Evolutionary conservation across 2,113 vertebrate genomes (phyloP), one percentile per base, ranked within the genome.

Genomic region (Takifugu bimaculatus): DNA sequence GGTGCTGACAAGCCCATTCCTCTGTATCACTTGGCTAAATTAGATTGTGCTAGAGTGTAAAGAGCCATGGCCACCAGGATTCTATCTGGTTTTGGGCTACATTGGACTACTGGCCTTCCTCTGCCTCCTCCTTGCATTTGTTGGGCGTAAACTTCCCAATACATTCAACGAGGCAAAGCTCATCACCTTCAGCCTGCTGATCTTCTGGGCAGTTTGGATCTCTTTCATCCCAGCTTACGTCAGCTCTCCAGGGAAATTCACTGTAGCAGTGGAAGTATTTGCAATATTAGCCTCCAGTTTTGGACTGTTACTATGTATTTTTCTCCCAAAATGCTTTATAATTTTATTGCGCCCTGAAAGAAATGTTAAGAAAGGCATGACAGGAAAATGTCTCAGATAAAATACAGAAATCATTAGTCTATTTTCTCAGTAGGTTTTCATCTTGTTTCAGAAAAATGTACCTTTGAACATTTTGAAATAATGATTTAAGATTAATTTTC

Each of bases 171-270:
- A 85, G 11, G 83, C 83, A 0, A 85, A 79, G 26, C 57, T 85
- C 20, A 91, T 92, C 65, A 85, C 90, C 9, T 92, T 92, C 71
- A 92, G 90, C 68, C 90, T 92, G 90, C 63, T 92, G 10, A 91
- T 92, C 50, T 91, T 91, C 75, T 90, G 79, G 44, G 88, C 89
- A 0, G 91, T 92, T 1, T 91, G 90, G 90, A 85, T 91, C 27
- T 88, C 89, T 15, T 92, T 91, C 65, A 91, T 91, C 2, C 91
- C 91, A 15, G 90, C 90, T 35, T 82, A 91, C 54, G 78, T 87
- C 64, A 90, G 89, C 59, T 85, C 85, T 32, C 89, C 90, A 12
- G 89, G 91, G 42, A 91, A 90, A 52, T 91, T 89, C 54, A 87
- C 88, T 6, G 88, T 90, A 28, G 89, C 89, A 11, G 89, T 92